Percentiles rank a stretch among this genome's conserved stretches.
These are phyloP conservation scores for Antheraea mylitta DNA, from an alignment of 1,140 invertebrate genomes.

Conservation along the genomic window DNA sequence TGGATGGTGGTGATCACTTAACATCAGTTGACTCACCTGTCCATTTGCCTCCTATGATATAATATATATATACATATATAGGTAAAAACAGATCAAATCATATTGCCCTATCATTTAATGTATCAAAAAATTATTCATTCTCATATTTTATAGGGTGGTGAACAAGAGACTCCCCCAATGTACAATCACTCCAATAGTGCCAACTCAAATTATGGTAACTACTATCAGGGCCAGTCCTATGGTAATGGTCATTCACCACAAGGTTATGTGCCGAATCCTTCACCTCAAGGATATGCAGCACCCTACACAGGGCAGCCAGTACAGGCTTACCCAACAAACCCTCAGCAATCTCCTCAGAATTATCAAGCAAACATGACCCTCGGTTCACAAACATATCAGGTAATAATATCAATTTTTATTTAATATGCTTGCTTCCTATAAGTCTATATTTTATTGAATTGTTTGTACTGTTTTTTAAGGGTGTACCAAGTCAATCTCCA, in stretches of 20 bases:
- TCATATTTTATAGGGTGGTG: conserved; percentile 57
- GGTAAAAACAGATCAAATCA: too few relatives aligned
- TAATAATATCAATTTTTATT: conserved; percentile 13
- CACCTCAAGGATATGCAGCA: conserved; percentile 72
- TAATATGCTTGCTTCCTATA: neutral
- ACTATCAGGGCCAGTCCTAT: conserved; percentile 80
- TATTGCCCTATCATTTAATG: too few relatives aligned
- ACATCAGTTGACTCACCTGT: too few relatives aligned
- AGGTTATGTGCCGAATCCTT: conserved; percentile 58
- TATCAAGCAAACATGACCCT: conserved; percentile 65
- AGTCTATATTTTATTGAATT: neutral
- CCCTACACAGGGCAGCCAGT: conserved; percentile 49
- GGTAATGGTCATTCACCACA: conserved; percentile 74
- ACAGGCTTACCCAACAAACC: conserved; percentile 59
- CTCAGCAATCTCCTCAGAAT: conserved; percentile 65
- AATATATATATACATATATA: too few relatives aligned
- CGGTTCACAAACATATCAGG: conserved; percentile 60
- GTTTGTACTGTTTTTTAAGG: conserved; percentile 28
- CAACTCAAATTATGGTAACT: conserved; percentile 79
- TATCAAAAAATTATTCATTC: too few relatives aligned
- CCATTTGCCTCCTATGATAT: too few relatives aligned
- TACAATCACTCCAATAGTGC: conserved; percentile 66
- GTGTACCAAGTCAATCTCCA: conserved; percentile 55
- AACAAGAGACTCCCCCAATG: conserved; percentile 69
- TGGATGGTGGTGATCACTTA: too few relatives aligned